phyloP scores from a whole-genome alignment of 2,797 vertebrate genomes.

The Scleropages formosus region DNA sequence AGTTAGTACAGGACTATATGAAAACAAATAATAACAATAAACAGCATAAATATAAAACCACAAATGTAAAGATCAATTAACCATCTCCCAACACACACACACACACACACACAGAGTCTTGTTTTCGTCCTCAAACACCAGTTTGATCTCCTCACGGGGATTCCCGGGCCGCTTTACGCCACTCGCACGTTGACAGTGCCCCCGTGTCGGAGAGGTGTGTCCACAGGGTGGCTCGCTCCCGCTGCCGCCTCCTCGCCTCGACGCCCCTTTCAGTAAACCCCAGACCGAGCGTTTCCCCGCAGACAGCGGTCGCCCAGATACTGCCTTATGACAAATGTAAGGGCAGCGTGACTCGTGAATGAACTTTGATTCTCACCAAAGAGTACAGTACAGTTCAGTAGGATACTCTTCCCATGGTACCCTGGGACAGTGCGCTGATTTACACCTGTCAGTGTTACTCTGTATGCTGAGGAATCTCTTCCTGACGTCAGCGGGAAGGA shows the following conservation, averaged over 20 bases:
- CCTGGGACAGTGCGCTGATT: slow-evolving; percentile 50
- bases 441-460: slow-evolving; percentile 51
- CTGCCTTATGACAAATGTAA: slow-evolving; percentile 48
- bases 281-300: slow-evolving; percentile 36
- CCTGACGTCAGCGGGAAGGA: slow-evolving; percentile 30
- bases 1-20: too few relatives aligned
- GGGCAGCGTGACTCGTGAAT: slow-evolving; percentile 50
- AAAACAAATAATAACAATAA: too few relatives aligned
- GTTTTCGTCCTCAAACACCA: too few relatives aligned
- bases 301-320: slow-evolving; percentile 33
- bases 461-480: slow-evolving; percentile 37
- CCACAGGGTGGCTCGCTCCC: too few relatives aligned
- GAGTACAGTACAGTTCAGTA: slow-evolving; percentile 23
- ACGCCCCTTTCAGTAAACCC: slow-evolving; percentile 25
- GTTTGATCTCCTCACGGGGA: slow-evolving; percentile 6
- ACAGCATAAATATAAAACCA: too few relatives aligned
- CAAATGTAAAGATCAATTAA: too few relatives aligned
- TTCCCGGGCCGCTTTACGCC: not conserved
- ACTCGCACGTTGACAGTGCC: slow-evolving; percentile 16
- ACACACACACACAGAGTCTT: too few relatives aligned
- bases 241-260: not conserved
- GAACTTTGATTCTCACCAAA: slow-evolving; percentile 55
- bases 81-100: too few relatives aligned
- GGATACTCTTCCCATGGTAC: slow-evolving; percentile 45
- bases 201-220: too few relatives aligned